A percentile compares a stretch with the other conserved stretches of the same genome.
Evolutionary conservation across 2,797 vertebrate species (phyloP).

Genomic region (Pseudopleuronectes americanus): DNA sequence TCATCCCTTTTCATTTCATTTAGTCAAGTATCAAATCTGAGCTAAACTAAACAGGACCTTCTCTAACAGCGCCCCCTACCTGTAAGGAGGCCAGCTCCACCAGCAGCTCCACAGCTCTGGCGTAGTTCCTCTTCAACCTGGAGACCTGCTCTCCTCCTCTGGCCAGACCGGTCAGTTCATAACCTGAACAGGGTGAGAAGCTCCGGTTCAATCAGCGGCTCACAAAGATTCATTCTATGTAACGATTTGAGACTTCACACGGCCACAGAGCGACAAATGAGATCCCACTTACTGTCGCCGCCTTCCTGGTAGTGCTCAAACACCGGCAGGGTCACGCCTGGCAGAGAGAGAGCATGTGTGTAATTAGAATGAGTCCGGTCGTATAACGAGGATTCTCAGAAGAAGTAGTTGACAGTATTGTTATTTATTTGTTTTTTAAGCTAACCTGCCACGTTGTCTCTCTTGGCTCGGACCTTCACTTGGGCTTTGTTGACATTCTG

Average conservation of each 20-base stretch:
- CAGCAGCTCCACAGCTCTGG: slow-evolving; percentile 96
- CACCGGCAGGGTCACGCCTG: slow-evolving; percentile 97
- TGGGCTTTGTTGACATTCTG: slow-evolving; percentile 99
- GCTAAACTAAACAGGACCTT: not conserved
- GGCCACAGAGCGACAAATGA: not conserved
- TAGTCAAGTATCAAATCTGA: not conserved
- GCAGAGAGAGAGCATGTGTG: not conserved
- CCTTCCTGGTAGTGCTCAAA: slow-evolving; percentile 99
- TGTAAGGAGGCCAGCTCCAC: slow-evolving; percentile 98
- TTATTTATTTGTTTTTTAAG: not conserved
- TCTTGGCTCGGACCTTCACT: slow-evolving; percentile 97
- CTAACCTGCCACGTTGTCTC: slow-evolving; percentile 97
- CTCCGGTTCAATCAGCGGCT: too few relatives aligned
- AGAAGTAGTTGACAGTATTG: fast-evolving
- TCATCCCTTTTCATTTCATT: not conserved
- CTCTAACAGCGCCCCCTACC: slow-evolving; percentile 79
- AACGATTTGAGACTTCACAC: not conserved
- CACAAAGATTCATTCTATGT: not conserved
- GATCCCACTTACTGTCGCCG: slow-evolving; percentile 92
- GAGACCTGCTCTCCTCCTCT: slow-evolving; percentile 97
- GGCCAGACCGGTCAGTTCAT: slow-evolving; percentile 96
- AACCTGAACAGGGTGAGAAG: slow-evolving; percentile 82
- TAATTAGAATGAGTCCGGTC: not conserved
- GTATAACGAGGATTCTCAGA: not conserved
- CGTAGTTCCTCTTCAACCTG: slow-evolving; percentile 98